A percentile compares a stretch with the other conserved stretches of the same genome.
phyloP scores from a whole-genome alignment of 2,888 invertebrate species.

The Encarsia formosa region DNA sequence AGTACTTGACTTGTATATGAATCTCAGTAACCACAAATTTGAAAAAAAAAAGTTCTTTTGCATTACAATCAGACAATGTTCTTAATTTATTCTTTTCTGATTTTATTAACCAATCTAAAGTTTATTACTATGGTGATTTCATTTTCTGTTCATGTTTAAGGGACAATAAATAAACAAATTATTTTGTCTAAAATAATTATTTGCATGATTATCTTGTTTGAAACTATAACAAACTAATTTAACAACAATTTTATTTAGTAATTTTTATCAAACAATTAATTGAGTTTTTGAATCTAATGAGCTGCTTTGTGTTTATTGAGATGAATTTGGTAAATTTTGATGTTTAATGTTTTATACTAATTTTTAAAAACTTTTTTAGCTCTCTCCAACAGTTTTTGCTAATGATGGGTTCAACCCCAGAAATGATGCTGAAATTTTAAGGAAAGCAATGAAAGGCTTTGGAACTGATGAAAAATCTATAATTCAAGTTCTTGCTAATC shows the following conservation, averaged over 20 bases:
- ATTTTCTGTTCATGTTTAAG: too few relatives aligned
- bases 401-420: conserved; percentile 50
- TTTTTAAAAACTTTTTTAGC: conserved; percentile 38
- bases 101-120: too few relatives aligned
- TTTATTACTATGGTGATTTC: too few relatives aligned
- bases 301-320: conserved; percentile 7
- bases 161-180: too few relatives aligned
- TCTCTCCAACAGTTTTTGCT: conserved; percentile 52
- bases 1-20: too few relatives aligned
- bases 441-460: conserved; percentile 61
- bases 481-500: conserved; percentile 57
- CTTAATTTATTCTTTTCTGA: not conserved
- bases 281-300: too few relatives aligned
- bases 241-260: too few relatives aligned
- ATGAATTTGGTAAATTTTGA: not conserved
- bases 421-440: conserved; percentile 54
- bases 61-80: not conserved
- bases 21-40: conserved; percentile 13
- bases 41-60: not conserved
- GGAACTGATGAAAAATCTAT: conserved; percentile 63
- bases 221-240: not conserved
- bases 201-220: not conserved
- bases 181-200: not conserved
- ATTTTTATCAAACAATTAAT: too few relatives aligned
- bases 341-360: not conserved